These are phyloP conservation scores for Apogon talboti DNA, from an alignment of 2,797 vertebrate species.

Conservation along the genomic window DNA sequence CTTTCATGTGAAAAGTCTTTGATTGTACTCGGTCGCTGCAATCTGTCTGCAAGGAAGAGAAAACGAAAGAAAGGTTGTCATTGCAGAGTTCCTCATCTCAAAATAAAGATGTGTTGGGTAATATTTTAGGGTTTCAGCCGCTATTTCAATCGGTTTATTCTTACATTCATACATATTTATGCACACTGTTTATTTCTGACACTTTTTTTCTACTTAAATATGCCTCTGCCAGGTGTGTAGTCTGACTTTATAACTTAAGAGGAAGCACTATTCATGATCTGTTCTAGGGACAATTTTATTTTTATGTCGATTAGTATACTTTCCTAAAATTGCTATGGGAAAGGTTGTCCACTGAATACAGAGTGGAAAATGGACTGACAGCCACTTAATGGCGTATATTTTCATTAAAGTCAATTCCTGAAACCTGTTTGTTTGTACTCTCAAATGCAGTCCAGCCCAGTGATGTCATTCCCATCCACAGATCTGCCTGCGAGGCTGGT, in stretches of 20 bases:
- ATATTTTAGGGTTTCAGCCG: neutral
- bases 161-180: conserved; percentile 1
- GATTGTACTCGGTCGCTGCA: conserved; percentile 48
- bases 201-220: too few species aligned
- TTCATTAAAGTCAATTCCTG: neutral
- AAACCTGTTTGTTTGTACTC: neutral
- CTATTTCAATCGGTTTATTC: neutral
- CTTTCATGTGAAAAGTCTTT: conserved; percentile 73
- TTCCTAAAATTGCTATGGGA: neutral
- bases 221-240: neutral
- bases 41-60: conserved; percentile 25
- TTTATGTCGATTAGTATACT: neutral
- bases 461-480: conserved; percentile 57
- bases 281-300: too few species aligned
- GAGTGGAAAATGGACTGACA: neutral
- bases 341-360: neutral
- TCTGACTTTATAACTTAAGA: neutral
- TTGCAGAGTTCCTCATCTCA: conserved; percentile 37
- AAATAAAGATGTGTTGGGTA: conserved; percentile 6
- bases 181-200: neutral
- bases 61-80: conserved; percentile 27
- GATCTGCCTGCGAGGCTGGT: conserved; percentile 43
- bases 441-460: conserved; percentile 31
- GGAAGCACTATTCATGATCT: too few species aligned
- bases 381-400: neutral